These are phyloP conservation scores for Epinotia brunnichana DNA, from an alignment of 2,888 invertebrate genomes.

Conservation along the genomic window DNA sequence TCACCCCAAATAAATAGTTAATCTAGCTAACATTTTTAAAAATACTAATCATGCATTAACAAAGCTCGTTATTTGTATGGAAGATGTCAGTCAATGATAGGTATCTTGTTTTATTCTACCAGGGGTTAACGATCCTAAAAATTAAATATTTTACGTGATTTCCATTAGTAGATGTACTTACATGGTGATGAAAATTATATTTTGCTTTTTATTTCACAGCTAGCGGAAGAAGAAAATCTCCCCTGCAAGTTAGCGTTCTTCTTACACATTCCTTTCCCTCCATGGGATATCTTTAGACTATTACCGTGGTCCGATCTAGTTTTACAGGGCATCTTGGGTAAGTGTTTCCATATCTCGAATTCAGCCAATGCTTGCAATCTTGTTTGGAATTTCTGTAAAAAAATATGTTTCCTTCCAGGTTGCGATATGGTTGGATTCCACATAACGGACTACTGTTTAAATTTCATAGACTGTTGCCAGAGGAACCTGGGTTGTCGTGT, in stretches of 20 bases:
- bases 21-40: no score
- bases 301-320: conserved; percentile 98
- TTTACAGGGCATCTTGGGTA: conserved; percentile 94
- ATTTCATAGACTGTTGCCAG: conserved; percentile 96
- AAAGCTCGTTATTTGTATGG: no score
- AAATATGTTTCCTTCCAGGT: conserved; percentile 71
- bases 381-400: neutral
- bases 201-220: conserved; percentile 67
- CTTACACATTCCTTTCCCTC: conserved; percentile 96
- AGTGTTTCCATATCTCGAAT: conserved; percentile 47
- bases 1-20: no score
- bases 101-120: no score
- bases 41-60: no score
- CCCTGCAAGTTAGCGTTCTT: conserved; percentile 94
- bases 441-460: conserved; percentile 94
- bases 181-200: neutral
- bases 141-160: no score
- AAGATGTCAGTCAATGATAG: no score
- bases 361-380: neutral
- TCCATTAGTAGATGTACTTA: neutral
- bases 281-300: conserved; percentile 95
- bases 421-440: conserved; percentile 97
- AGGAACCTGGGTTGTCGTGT: conserved; percentile 93
- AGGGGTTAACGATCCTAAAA: neutral
- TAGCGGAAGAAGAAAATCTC: conserved; percentile 90